phyloP scores from a whole-genome alignment of 2,113 vertebrate genomes.

The Struthio camelus region DNA sequence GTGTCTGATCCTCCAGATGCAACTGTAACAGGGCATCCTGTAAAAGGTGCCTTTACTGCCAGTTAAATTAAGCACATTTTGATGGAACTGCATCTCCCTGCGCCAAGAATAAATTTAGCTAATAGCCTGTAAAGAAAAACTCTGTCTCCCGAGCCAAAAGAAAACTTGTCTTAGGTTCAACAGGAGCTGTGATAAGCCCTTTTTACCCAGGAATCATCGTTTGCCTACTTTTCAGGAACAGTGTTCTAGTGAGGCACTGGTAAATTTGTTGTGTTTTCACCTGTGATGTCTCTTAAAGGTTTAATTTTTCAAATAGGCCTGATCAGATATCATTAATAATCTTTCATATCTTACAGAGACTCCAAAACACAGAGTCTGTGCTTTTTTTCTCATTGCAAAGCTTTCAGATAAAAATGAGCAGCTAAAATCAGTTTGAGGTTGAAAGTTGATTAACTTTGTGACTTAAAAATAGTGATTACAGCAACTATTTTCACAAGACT shows the following conservation, averaged over 20 bases:
- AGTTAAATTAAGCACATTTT: background rate
- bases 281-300: no score
- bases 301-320: no score
- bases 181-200: background rate
- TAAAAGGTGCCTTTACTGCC: background rate
- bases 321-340: no score
- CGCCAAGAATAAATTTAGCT: conserved; percentile 9
- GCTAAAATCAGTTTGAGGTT: background rate
- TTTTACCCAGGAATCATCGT: background rate
- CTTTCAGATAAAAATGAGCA: background rate
- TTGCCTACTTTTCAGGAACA: background rate
- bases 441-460: background rate
- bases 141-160: background rate
- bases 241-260: background rate
- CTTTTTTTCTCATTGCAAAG: no score
- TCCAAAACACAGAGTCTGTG: background rate
- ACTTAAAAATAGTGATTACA: background rate
- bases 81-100: background rate
- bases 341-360: no score
- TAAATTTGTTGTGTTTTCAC: background rate
- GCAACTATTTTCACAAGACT: background rate
- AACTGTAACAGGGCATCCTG: background rate
- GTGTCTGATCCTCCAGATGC: background rate
- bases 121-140: background rate
- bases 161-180: background rate